phyloP scores from a whole-genome alignment of 2,113 vertebrate species.

The Orientallactaga bullata region DNA sequence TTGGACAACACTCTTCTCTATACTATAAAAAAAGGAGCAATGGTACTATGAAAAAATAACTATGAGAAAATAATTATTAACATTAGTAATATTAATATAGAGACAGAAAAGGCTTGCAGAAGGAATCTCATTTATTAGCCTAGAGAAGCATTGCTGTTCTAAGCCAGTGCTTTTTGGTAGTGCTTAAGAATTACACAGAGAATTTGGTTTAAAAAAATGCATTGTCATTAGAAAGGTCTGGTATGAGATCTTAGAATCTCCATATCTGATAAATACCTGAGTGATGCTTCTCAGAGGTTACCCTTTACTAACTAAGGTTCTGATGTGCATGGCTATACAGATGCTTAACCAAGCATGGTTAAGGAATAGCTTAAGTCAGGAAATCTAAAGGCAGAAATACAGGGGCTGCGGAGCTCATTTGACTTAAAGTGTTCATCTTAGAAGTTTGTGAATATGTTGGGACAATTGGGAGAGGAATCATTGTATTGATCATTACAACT shows the following conservation, averaged over 20 bases:
- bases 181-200: neutral
- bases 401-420: neutral
- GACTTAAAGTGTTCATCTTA: neutral
- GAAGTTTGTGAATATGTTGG: neutral
- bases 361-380: neutral
- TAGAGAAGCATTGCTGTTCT: neutral
- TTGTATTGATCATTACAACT: neutral
- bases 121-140: neutral
- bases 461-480: neutral
- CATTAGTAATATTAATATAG: neutral
- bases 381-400: neutral
- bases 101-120: neutral
- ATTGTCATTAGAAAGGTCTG: neutral
- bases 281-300: neutral
- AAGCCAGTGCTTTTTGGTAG: neutral
- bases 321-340: neutral
- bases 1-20: neutral
- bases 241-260: neutral
- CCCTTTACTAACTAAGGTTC: neutral
- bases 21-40: no score
- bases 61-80: neutral
- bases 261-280: neutral
- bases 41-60: no score
- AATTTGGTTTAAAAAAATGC: neutral
- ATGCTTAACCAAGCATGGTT: fast-evolving